These are phyloP conservation scores for Serinus canaria DNA, from an alignment of 2,113 vertebrate species.

Conservation along the genomic window DNA sequence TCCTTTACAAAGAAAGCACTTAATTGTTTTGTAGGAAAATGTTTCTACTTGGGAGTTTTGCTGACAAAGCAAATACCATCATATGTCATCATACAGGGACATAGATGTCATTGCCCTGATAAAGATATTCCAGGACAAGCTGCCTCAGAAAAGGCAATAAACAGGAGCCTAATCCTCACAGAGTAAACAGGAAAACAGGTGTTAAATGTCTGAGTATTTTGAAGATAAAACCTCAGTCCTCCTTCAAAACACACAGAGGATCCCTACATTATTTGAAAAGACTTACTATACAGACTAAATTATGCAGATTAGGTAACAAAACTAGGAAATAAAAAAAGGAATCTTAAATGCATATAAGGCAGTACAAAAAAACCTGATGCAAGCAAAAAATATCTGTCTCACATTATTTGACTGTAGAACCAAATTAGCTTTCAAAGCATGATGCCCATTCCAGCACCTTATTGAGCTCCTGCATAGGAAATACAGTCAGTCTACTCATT, in stretches of 20 bases:
- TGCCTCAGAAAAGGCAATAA: not conserved
- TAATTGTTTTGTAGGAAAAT: not conserved
- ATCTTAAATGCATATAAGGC: not conserved
- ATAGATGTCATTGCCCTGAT: not conserved
- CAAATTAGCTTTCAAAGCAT: not conserved
- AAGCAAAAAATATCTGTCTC: not conserved
- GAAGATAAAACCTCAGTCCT: not conserved
- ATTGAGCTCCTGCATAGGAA: not conserved
- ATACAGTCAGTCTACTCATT: not conserved
- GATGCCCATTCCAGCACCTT: not conserved
- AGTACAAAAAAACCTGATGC: not conserved
- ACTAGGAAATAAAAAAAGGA: not conserved
- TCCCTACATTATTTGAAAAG: not conserved
- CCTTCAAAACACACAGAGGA: not conserved
- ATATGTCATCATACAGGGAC: too few species aligned
- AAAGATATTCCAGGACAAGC: not conserved
- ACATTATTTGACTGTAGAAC: not conserved
- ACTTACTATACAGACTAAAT: not conserved
- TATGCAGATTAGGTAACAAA: not conserved
- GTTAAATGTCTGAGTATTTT: not conserved
- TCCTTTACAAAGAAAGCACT: not conserved
- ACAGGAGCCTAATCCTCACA: not conserved
- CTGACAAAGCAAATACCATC: not conserved
- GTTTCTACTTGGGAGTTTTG: not conserved
- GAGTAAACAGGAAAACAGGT: not conserved